A percentile compares a stretch with the other conserved stretches of the same genome.
These are phyloP conservation scores for Beroe forskalii DNA, from an alignment of 37 sponge, comb jelly and placozoan genomes.

Conservation along the genomic window DNA sequence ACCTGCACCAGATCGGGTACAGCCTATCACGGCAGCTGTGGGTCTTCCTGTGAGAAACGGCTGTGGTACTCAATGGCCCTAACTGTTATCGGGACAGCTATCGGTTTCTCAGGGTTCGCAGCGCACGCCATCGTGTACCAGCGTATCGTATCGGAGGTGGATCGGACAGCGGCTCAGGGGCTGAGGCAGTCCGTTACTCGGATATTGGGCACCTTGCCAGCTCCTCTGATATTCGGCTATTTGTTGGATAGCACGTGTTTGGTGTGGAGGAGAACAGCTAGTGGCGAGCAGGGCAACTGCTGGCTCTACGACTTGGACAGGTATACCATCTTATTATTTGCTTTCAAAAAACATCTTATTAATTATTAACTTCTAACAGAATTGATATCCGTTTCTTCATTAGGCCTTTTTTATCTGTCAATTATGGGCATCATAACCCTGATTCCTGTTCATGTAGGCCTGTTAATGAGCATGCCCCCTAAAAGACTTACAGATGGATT, in stretches of 20 bases:
- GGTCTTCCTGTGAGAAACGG: not conserved
- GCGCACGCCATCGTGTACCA: conserved; percentile 41
- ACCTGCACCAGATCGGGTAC: conserved; percentile 14
- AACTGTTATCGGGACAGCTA: not conserved
- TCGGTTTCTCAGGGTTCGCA: conserved; percentile 45
- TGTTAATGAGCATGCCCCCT: too few species aligned
- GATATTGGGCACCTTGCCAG: conserved; percentile 20
- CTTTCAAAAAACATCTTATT: too few species aligned
- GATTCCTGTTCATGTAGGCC: too few species aligned
- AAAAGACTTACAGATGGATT: too few species aligned
- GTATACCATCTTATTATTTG: too few species aligned
- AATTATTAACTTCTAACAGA: too few species aligned
- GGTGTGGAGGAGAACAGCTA: conserved; percentile 15
- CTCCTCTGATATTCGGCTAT: conserved; percentile 18
- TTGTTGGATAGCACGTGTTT: conserved; percentile 24
- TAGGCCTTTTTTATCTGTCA: too few species aligned
- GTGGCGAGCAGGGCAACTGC: conserved; percentile 40
- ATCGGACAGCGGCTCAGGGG: conserved; percentile 32
- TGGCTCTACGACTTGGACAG: conserved; percentile 40
- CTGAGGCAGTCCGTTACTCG: not conserved
- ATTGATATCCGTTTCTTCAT: too few species aligned
- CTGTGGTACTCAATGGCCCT: not conserved
- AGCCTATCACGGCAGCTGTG: not conserved
- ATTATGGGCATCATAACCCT: too few species aligned
- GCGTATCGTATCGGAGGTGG: conserved; percentile 16